Base-by-base conservation (phyloP, 1,140 invertebrate genomes). In the Drosophila varians region DNA sequence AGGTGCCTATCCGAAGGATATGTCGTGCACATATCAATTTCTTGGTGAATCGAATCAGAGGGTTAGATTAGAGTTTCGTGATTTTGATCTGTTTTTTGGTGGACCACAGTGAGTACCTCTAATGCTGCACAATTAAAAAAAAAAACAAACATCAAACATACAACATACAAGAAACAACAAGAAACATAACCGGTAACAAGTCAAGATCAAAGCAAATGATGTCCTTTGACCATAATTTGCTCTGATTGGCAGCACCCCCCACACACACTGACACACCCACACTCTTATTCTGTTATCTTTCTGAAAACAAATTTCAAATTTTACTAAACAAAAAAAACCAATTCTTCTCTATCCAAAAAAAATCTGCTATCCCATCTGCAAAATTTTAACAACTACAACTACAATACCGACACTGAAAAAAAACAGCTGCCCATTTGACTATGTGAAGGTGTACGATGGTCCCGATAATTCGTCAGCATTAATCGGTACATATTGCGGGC, bases 21-120 rank as follows among this genome's bases (percentile, higher is more conserved):
- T 99, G 66, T 93, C 93, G 74, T 99, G 98, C 93, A 95, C 94
- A 91, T 99, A 99, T 93, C 95, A 96, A 92, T 98, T 99, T 92
- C 94, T 96, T 74, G 99, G 99, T n/a, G 94, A 94, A 78, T 93
- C 94, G 19, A 95, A 96, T 53, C 97, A 99, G 92, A 93, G 99
- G 83, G 96, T 99, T 74, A 95, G 97, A 65, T 93, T 99, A 66
- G 97, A 98, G 92, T 99, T 99, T 93, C 94, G 97, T 79, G 99
- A 99, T 92, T 99, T 99, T 92, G 98, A 99, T 92, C 94, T 99
- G 52, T 99, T 99, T 93, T 99, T 97, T 92, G 99, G 99, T 75
- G 99, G 98, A 77, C 95, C 98, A 87, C 99, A 99, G 98, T 99
- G 93, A 97, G 96, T 96, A 91, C 69, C 77, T 56, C 82, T 87